Conservation (phyloP, 2,797 vertebrate species). For the Mionectes olivaceus region DNA sequence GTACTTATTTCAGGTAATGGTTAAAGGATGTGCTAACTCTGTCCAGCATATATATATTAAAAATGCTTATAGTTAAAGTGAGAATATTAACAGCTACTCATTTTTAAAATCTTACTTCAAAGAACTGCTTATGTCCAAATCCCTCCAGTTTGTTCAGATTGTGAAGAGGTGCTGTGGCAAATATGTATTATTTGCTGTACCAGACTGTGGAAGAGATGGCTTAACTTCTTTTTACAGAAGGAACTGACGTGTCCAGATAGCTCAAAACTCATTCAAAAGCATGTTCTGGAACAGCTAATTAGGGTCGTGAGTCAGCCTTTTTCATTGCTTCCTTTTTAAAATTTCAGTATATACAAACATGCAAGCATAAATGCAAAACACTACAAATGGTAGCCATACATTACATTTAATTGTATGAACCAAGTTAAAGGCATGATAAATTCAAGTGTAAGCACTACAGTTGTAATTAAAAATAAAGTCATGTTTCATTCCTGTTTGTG, state of each 20-base stretch:
- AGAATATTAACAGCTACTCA: not conserved
- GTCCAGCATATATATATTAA: not conserved
- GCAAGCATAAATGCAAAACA: not conserved
- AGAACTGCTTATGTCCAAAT: not conserved
- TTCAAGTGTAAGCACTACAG: not conserved
- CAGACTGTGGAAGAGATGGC: not conserved
- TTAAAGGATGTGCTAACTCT: not conserved
- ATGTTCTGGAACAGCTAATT: not conserved
- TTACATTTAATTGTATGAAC: conserved; percentile 17
- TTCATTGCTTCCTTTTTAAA: not conserved
- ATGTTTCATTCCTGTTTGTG: not conserved
- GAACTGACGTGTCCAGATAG: not conserved
- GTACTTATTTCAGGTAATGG: not conserved
- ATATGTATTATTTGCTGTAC: not conserved
- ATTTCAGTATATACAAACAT: conserved; percentile 4
- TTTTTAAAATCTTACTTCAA: not conserved
- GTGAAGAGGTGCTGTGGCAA: not conserved
- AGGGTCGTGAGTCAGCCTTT: not conserved
- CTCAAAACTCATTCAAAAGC: not conserved
- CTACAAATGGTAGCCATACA: not conserved
- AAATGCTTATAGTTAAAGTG: not conserved
- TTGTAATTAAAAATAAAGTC: not conserved
- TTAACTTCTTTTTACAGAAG: conserved; percentile 5
- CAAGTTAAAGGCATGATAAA: conserved; percentile 14
- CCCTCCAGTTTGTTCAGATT: not conserved